phyloP scores from a whole-genome alignment of 1,140 invertebrate species.

The Batillaria attramentaria region DNA sequence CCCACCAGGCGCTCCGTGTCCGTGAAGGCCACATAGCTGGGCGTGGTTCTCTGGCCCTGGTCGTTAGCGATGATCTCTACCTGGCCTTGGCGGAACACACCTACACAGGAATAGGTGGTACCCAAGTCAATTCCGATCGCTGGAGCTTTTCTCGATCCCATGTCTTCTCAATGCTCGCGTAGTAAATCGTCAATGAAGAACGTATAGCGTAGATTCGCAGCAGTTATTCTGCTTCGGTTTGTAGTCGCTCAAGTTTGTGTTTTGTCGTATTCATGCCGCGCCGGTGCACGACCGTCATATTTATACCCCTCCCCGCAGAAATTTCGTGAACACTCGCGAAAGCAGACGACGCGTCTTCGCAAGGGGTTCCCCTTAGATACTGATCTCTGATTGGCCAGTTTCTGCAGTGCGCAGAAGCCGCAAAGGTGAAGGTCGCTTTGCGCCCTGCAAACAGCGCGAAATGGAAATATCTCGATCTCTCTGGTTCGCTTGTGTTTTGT shows the following conservation, averaged over 20 bases:
- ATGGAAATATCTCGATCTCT: no score
- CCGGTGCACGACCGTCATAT: background rate
- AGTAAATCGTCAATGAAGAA: background rate
- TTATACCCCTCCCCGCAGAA: no score
- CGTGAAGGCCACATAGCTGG: constrained; percentile 46
- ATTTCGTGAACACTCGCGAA: no score
- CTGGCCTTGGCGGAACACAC: constrained; percentile 80
- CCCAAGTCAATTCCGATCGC: constrained; percentile 75
- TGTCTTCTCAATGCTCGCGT: background rate
- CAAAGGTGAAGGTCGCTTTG: no score
- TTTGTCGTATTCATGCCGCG: background rate
- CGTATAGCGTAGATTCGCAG: background rate
- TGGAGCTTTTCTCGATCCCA: constrained; percentile 14
- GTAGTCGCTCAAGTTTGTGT: background rate
- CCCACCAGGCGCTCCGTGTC: constrained; percentile 40
- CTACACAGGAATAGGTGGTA: constrained; percentile 74
- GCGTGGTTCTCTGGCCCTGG: constrained; percentile 85
- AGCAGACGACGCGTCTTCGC: no score
- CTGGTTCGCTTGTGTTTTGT: no score
- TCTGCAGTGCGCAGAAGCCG: no score
- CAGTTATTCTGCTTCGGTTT: background rate
- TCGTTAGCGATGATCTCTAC: constrained; percentile 94
- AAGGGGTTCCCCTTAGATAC: no score
- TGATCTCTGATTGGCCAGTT: no score
- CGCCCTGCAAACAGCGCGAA: no score